Conservation (phyloP, 1,140 invertebrate genomes). For the Drosophila pectinifera region DNA sequence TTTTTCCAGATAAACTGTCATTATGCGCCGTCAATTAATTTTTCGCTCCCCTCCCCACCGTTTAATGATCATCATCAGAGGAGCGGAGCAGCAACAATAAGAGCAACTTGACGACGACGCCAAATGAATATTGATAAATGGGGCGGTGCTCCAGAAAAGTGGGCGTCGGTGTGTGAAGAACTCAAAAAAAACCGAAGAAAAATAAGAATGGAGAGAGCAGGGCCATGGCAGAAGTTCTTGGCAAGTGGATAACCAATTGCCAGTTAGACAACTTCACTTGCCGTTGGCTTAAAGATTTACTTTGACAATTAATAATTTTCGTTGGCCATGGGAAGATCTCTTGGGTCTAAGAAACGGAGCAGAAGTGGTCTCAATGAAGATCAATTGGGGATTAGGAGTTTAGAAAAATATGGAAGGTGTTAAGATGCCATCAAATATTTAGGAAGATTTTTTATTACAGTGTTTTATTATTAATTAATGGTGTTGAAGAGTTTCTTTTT, state of each 20-base stretch:
- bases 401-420: no score
- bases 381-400: background rate
- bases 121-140: conserved; percentile 84
- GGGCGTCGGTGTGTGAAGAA: conserved; percentile 69
- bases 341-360: no score
- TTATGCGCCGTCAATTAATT: conserved; percentile 84
- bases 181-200: conserved; percentile 22
- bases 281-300: conserved; percentile 43
- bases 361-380: conserved; percentile 3
- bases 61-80: conserved; percentile 78
- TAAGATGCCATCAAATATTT: no score
- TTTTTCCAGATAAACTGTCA: conserved; percentile 84
- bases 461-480: no score
- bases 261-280: conserved; percentile 57
- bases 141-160: conserved; percentile 74
- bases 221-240: conserved; percentile 23
- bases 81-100: conserved; percentile 49
- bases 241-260: conserved; percentile 53
- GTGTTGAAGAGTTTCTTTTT: no score
- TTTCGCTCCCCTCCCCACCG: conserved; percentile 48
- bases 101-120: conserved; percentile 71
- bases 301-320: conserved; percentile 59
- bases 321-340: conserved; percentile 19
- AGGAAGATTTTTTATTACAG: no score
- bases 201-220: background rate